These are phyloP conservation scores for Galaxias olidus DNA, from an alignment of 2,797 vertebrate genomes.

Conservation along the genomic window DNA sequence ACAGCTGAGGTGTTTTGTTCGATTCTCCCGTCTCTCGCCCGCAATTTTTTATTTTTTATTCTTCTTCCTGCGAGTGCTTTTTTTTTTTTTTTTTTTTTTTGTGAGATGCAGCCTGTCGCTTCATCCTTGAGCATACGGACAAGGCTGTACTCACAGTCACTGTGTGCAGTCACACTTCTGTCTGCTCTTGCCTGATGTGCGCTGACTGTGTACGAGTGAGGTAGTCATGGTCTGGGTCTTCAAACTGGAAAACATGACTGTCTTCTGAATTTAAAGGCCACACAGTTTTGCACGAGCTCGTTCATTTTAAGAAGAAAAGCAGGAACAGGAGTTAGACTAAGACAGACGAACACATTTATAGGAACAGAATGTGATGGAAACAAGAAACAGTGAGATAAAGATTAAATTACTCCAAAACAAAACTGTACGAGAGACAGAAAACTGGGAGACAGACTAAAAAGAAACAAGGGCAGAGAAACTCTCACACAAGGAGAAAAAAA, in stretches of 20 bases:
- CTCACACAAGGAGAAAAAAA: no score
- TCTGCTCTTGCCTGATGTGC: neutral
- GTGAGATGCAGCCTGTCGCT: conserved; percentile 42
- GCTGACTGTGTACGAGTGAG: no score
- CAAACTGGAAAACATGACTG: no score
- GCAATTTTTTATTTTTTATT: no score
- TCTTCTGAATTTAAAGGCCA: no score
- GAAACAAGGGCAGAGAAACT: no score
- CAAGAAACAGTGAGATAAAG: neutral
- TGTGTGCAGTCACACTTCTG: conserved; percentile 44
- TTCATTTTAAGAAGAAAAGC: neutral
- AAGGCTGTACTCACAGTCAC: conserved; percentile 46
- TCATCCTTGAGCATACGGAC: conserved; percentile 52
- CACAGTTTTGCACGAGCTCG: no score
- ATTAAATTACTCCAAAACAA: no score
- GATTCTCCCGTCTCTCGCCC: no score
- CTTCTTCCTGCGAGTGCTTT: conserved; percentile 34
- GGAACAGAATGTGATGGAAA: neutral
- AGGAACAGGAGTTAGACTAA: neutral
- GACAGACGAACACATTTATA: neutral
- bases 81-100: conserved; percentile 35
- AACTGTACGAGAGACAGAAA: no score
- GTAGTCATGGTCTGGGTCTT: no score
- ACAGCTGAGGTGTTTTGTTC: neutral
- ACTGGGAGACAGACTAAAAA: no score